Conservation (phyloP, 2,113 vertebrate genomes). For the Picathartes gymnocephalus region DNA sequence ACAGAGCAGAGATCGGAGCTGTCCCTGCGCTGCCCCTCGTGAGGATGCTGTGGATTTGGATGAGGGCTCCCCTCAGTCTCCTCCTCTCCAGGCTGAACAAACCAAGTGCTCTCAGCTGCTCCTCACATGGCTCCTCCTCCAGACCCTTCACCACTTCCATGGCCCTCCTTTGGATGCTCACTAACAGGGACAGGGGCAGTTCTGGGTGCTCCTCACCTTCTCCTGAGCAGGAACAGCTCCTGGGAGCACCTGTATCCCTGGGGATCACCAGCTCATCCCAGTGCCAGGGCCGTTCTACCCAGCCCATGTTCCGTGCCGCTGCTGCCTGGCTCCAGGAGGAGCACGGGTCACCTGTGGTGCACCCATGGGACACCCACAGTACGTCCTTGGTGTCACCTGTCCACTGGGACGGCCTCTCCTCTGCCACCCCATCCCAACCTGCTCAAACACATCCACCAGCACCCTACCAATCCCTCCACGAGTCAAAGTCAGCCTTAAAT, state of each 20-base stretch:
- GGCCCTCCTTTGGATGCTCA: background rate
- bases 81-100: background rate
- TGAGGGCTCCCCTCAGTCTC: background rate
- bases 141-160: background rate
- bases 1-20: accelerated
- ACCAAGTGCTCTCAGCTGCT: background rate
- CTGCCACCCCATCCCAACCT: background rate
- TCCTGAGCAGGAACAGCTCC: background rate
- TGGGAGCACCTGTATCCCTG: background rate
- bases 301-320: too few species aligned
- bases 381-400: background rate
- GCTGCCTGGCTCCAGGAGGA: background rate
- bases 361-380: accelerated
- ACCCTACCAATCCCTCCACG: background rate
- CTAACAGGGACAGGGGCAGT: accelerated
- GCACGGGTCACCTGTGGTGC: accelerated
- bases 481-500: conserved; percentile 73
- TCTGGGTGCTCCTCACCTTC: background rate
- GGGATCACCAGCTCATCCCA: background rate
- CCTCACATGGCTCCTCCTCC: background rate
- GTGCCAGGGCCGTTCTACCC: background rate
- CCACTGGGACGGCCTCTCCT: background rate
- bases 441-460: background rate
- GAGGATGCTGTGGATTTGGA: background rate
- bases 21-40: accelerated